Evolutionary conservation across 1,140 invertebrate species (phyloP), one percentile per base, ranked within the genome.

Genomic region (Drosophila neocordata): DNA sequence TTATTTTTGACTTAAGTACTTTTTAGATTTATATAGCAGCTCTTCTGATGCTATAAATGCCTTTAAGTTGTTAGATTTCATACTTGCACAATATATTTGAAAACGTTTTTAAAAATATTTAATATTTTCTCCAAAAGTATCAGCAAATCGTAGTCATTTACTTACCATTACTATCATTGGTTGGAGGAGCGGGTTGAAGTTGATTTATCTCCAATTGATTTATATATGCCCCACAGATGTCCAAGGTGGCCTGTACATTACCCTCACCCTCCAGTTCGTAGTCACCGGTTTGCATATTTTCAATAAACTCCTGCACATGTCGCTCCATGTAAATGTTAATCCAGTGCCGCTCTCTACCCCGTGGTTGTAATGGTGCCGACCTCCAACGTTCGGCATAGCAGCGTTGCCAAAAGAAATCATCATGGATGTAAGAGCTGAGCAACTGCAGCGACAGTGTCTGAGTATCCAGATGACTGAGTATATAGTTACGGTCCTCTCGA

Each of bases 281-380:
- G 77, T 92, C 82, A 75, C 81, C 77, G 60, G 91, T 90, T 76
- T 89, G 75, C 70, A 92, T 70, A 69, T 90, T 89, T 77, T 92
- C 92, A 61, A 92, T 89, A 80, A 85, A 91, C 80, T 92, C 91
- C 63, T 91, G 80, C 58, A 92, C 73, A 90, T 92, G 91, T 80
- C 81, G 85, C 78, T 92, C 92, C 79, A 92, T 91, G 87, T 92
- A 92, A 70, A 91, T 92, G 78, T 89, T 83, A 79, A 92, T 92
- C 92, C 92, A 92, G 51, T 58, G 69, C 8, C 84, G 71, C 20
- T 85, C 75, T 51, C 3, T 44, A 53, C 76, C 79, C 41, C 76
- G 72, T 22, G 73, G n/a, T 62, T 79, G 83, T 34, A 77, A 9
- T 1, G 76, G 65, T 11, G 83, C 76, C 65, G 82, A 69, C 58